Evolutionary conservation across 1,140 invertebrate genomes (phyloP), one percentile per base, ranked within the genome.

Genomic region (Penaeus chinensis): DNA sequence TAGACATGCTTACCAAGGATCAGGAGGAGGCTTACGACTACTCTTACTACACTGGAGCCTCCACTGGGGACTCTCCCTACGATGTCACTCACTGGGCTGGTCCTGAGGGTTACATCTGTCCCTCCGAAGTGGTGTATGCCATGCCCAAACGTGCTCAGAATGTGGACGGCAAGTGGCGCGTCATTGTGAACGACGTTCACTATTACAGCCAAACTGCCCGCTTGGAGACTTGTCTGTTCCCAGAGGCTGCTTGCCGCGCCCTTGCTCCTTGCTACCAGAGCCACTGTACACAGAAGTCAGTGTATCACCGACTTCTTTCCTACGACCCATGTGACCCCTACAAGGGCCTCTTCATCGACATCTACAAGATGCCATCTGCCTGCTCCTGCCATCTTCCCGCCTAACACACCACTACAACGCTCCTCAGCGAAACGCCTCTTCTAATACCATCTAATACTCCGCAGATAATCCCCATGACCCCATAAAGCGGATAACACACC

Each of bases 261-360:
- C 62, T 91, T 60, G 91, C 91, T 11, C 91, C 91, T 24, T 91
- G 91, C 89, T 90, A 91, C 82, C 74, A 90, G 63, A 90, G 85
- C 62, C 80, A 89, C 24, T 91, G 91, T 79, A 88, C 86, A 4
- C 91, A 91, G 84, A 91, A 91, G 88, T 91, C 90, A 54, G 89
- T 91, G 74, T 91, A 90, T 88, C 91, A 91, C 61, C 89, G 91
- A 27, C 89, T 91, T 54, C 84, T 91, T 60, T 84, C 83, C 47
- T 84, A 19, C 42, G 83, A 84, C 71, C 83, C 83, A n/a, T 84
- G 83, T 22, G 90, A 91, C 66, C 77, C 88, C 60, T 89, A 90
- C 89, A 90, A 85, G 66, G 91, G 90, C 24, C 85, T 91, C 61
- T 91, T 91, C 85, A 91, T 91, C 84, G 91, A 91, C 82, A 90